A percentile compares a stretch with the other conserved stretches of the same genome.
These are phyloP conservation scores for Balearica regulorum DNA, from an alignment of 2,797 vertebrate species.

Conservation along the genomic window DNA sequence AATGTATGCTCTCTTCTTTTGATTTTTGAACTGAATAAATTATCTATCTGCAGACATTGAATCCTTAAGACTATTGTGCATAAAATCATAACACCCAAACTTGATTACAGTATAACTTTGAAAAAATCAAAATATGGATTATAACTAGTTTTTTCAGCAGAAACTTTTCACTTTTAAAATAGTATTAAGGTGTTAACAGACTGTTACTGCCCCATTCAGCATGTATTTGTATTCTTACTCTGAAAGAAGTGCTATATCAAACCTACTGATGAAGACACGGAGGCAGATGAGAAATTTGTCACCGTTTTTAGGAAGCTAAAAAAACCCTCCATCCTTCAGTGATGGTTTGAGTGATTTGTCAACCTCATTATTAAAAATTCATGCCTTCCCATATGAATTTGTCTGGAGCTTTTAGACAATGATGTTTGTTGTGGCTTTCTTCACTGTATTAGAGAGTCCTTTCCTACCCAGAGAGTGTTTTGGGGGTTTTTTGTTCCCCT, in stretches of 20 bases:
- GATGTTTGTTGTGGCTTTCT: background rate
- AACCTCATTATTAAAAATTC: slow-evolving; percentile 18
- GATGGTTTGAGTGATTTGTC: background rate
- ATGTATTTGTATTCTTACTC: background rate
- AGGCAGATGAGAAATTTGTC: slow-evolving; percentile 14
- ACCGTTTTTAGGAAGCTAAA: background rate
- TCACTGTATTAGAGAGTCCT: background rate
- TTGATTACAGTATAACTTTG: background rate
- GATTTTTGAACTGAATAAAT: background rate
- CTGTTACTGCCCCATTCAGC: background rate
- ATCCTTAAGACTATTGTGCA: background rate
- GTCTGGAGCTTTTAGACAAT: background rate
- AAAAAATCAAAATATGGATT: background rate
- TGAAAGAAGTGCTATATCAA: background rate
- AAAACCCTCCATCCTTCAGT: background rate
- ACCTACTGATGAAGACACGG: background rate
- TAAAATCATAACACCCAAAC: background rate
- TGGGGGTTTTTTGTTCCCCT: background rate
- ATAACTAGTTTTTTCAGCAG: background rate
- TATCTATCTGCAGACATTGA: background rate
- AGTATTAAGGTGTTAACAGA: background rate
- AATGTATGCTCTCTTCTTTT: background rate
- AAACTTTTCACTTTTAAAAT: background rate
- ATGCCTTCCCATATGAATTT: background rate
- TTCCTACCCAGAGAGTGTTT: background rate